Evolutionary conservation across 2,797 vertebrate species (phyloP), one percentile per base, ranked within the genome.

Genomic region (Onychomys arenicola): DNA sequence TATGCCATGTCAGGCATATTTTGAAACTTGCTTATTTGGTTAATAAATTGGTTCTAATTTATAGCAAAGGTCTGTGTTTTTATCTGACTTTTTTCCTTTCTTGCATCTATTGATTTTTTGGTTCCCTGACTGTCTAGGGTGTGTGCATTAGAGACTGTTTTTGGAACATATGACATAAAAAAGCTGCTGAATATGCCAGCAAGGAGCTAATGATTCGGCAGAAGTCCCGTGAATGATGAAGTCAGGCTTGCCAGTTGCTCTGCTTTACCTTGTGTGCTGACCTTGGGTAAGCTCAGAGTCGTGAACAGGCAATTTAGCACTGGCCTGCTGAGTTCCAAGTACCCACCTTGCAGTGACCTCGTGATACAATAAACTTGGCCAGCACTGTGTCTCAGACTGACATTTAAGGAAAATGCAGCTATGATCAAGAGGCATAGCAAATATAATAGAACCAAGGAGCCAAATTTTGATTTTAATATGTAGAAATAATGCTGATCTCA

Each of bases 201-300:
- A 57, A 81, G 85, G 76, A n/a, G 93, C 59, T 93, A 77, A 76
- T 21, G 90, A 63, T 65, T 76, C 6, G 0, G 88, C 67, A 86
- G 84, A 86, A 95, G 93, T 90, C 52, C 17, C 49, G 0, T 52
- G 89, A 98, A 81, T 85, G 93, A 93, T 87, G 96, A 96, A 95
- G 88, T 94, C 69, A 90, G 82, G 6, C 82, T 96, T 81, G 94
- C 81, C 84, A 93, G 83, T 59, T 34, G 2, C 69, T 49, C n/a
- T 27, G 59, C 57, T 94, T 90, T 89, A 43, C 91, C 95, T 93
- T 97, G 96, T 78, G 89, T 97, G 80, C 78, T 98, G 97, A 98
- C 97, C 90, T 96, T 88, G 95, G 90, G 94, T 85, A 69, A 61
- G 96, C 83, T 95, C 59, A 95, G 90, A 96, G 91, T 63, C 55